Evolutionary conservation across 1,140 invertebrate species (phyloP), one percentile per base, ranked within the genome.

Genomic region (Globodera ellingtonae): DNA sequence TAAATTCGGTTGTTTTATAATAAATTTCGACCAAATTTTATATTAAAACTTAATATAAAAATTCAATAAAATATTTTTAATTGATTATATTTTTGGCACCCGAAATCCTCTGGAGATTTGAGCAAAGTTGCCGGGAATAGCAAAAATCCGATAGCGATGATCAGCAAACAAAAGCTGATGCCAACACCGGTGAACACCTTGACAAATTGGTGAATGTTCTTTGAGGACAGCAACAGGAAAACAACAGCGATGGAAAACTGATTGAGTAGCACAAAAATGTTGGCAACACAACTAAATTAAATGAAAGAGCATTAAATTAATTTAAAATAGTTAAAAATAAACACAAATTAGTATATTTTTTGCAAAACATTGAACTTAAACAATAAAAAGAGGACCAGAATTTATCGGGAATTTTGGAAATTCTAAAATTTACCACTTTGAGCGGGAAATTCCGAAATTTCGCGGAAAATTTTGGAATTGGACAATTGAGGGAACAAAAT

Each of bases 41-140:
- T 2, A 35, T 35, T 35, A 35, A 35, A 35, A 35, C 35, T 35
- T 35, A 35, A 35, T 35, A 35, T 35, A 35, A 35, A 35, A 35
- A 35, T 35, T 35, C 35, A 35, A 35, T 35, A 35, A 35, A 35
- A 35, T 35, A 35, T 35, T 35, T 35, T 35, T 35, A 35, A 35
- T 35, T 35, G 2, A 35, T 35, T 35, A 35, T 35, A 35, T 35
- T 35, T 35, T 35, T 35, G 1, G 35, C 35, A 93, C 93, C 92
- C 92, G 88, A 94, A 93, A 84, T 94, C 93, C 86, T 93, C 93
- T 3, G 94, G 94, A 8, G 93, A 92, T 62, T 93, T 93, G 3
- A 94, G 91, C 90, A 93, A 93, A 82, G 93, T 92, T 0, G 93
- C 85, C 0, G 93, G 93, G 8, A 91, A 91, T 71, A 94, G 90